Evolutionary conservation across 2,113 vertebrate species (phyloP), one percentile per base, ranked within the genome.

Genomic region (Myiagra hebetior): DNA sequence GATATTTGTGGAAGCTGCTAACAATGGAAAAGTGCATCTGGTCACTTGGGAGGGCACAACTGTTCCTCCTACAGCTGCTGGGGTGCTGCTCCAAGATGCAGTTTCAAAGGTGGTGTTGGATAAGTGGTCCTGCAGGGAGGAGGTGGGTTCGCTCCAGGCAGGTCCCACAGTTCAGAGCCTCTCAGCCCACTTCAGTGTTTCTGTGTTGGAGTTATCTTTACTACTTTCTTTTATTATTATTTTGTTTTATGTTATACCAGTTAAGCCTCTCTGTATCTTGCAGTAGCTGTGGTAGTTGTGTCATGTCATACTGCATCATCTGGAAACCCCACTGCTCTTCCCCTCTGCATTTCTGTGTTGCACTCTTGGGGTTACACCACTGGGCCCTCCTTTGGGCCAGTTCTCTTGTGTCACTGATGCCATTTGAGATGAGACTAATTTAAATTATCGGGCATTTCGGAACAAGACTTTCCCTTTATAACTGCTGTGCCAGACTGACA

Each of bases 1-100:
- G 65, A 74, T 92, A n/a, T 84, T 86, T 93, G 76, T 92, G 63
- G 68, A 81, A 74, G 68, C 49, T 82, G 5, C 31, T 69, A 67
- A 47, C n/a, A 50, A 17, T 59, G 46, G 72, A 77, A 62, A 74
- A 95, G 47, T 88, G 89, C 28, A 55, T 65, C 17, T n/a, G 53
- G 85, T 53, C 72, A 4, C 63, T 81, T 63, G 64, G 76, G 72
- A 86, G 85, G 72, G 72, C 60, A 63, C 42, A 60, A 31, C 24
- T 70, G 10, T 52, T 93, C 20, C 30, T 91, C 11, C 56, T 44
- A 1, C 76, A 87, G 77, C 68, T 89, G 83, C 55, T 73, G 46
- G 55, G 39, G 35, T 55, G 53, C 55, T 79, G 57, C 75, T 73
- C 20, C 11, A 23, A 60, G 35, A n/a, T 80, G 60, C 65, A 55